Evolutionary conservation across 2,888 invertebrate genomes (phyloP).

Genomic region (Drosophila falleni): DNA sequence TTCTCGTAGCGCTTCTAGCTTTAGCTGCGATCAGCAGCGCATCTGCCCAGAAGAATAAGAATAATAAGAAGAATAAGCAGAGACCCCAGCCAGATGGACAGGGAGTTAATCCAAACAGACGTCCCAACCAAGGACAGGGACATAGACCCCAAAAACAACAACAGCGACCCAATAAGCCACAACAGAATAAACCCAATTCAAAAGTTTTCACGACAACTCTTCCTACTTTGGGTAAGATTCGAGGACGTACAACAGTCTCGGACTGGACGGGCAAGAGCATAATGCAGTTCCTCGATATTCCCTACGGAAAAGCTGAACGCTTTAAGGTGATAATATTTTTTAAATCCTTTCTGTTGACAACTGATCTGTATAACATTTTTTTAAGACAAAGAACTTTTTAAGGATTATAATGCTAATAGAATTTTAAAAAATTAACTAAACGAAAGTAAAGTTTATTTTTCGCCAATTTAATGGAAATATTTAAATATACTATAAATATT

Average conservation of each 20-base stretch:
- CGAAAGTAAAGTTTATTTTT: too few species aligned
- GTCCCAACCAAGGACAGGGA: conserved; percentile 35
- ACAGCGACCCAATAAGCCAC: conserved; percentile 23
- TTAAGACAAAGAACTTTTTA: neutral
- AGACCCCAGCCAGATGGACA: conserved; percentile 31
- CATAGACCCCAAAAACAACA: conserved; percentile 39
- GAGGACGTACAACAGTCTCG: conserved; percentile 71
- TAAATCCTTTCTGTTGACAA: neutral
- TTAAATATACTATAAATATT: too few species aligned
- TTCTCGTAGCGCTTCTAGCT: conserved; percentile 52
- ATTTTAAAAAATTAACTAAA: neutral
- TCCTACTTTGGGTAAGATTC: conserved; percentile 76
- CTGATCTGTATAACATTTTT: too few species aligned
- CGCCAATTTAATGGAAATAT: neutral
- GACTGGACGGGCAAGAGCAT: conserved; percentile 80
- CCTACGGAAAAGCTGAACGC: conserved; percentile 81
- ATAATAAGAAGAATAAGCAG: conserved; percentile 35
- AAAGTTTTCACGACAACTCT: conserved; percentile 65
- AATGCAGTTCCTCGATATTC: conserved; percentile 83
- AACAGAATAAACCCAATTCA: conserved; percentile 13
- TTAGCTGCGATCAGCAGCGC: conserved; percentile 38
- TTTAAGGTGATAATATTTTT: conserved; percentile 73
- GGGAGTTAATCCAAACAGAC: conserved; percentile 29
- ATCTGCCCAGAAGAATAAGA: conserved; percentile 53
- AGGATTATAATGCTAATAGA: neutral